Percentiles rank a stretch among this genome's conserved stretches.
Conservation (phyloP, 2,113 vertebrate species). For the Oncorhynchus mykiss region DNA sequence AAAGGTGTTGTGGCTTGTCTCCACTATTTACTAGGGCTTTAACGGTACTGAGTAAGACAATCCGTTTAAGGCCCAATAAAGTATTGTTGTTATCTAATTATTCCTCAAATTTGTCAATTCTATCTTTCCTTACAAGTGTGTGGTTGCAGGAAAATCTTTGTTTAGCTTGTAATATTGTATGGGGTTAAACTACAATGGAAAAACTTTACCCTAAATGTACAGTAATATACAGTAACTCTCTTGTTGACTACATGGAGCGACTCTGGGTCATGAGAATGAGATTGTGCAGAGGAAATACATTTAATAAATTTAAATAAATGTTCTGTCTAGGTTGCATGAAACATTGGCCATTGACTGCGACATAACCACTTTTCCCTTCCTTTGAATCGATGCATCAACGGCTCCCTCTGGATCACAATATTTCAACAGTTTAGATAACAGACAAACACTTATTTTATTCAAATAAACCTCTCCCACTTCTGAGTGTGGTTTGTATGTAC, state of each 20-base stretch:
- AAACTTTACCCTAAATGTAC: conserved; percentile 31
- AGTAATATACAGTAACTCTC: conserved; percentile 1
- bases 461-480: conserved; percentile 57
- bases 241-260: conserved; percentile 14
- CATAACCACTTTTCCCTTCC: conserved; percentile 50
- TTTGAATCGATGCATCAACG: conserved; percentile 43
- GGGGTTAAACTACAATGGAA: neutral
- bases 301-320: conserved; percentile 47
- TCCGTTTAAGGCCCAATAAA: neutral
- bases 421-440: conserved; percentile 63
- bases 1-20: neutral
- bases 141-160: neutral
- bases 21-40: neutral
- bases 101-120: neutral
- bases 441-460: conserved; percentile 56
- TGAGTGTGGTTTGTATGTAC: conserved; percentile 26
- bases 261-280: conserved; percentile 32
- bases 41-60: neutral
- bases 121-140: neutral
- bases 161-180: neutral
- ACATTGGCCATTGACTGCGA: conserved; percentile 36
- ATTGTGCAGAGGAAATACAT: conserved; percentile 43
- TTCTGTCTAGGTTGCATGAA: conserved; percentile 30
- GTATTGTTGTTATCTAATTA: neutral
- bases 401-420: conserved; percentile 38